Evolutionary conservation across 2,797 vertebrate species (phyloP), one percentile per base, ranked within the genome.

Genomic region (Sciurus vulgaris): DNA sequence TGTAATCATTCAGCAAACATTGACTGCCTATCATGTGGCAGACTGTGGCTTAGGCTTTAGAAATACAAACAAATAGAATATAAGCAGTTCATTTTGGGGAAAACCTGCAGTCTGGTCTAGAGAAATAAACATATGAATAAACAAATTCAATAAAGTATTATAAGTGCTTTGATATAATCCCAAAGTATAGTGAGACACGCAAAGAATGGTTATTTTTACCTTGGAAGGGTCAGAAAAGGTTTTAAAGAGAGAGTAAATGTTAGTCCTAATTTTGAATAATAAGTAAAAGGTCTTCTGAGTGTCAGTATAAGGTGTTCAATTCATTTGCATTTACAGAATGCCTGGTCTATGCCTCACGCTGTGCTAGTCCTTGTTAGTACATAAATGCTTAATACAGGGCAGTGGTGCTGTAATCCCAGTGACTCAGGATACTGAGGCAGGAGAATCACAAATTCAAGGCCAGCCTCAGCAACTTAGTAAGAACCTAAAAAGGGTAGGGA

Each of bases 211-310:
- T 59, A 30, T 89, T 91, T 94, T 93, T 72, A 91, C 54, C n/a
- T 86, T 84, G 72, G 33, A 82, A 89, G 38, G 10, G 15, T 86
- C 74, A 93, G 51, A 59, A 92, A 86, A 93, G 56, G 14, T 82
- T 88, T 93, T 83, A 41, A 33, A 86, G 51, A 86, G 38, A 88
- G 94, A 47, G 17, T 44, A 82, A 91, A 86, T 7, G 22, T 59
- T 28, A 24, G 38, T 44, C n/a, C 89, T 89, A 56, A 51, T 89
- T 92, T 95, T 93, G 73, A 59, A 54, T 77, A 73, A 49, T 47
- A 93, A 72, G 65, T 61, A 69, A 26, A 24, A 82, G 3, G 49
- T 70, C 49, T 89, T 87, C 44, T 74, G 69, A 38, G 41, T 86
- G 18, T 33, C 6, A 33, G 33, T 54, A 67, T 82, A 30, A 13